These are phyloP conservation scores for Drosophila willistoni DNA, from an alignment of 1,140 invertebrate species.

Conservation along the genomic window DNA sequence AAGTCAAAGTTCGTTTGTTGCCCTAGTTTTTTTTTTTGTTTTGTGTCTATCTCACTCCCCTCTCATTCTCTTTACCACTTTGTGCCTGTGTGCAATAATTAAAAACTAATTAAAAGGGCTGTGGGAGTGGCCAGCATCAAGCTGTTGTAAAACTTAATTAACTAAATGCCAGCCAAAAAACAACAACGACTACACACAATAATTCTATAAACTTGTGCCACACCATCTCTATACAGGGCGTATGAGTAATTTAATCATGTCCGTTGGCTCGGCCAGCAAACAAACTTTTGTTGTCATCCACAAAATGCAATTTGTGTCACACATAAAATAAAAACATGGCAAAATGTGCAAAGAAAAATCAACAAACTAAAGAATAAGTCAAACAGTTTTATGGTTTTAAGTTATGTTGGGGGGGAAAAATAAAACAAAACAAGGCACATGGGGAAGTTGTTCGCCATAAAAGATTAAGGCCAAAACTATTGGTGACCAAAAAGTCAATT, in stretches of 20 bases:
- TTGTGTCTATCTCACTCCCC: slow-evolving; percentile 38
- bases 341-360: slow-evolving; percentile 22
- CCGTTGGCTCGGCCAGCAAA: slow-evolving; percentile 53
- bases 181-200: slow-evolving; percentile 44
- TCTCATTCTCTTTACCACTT: neutral
- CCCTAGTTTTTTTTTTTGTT: slow-evolving; percentile 3
- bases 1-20: slow-evolving; percentile 34
- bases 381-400: slow-evolving; percentile 8
- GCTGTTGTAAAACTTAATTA: slow-evolving; percentile 77
- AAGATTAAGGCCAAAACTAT: neutral
- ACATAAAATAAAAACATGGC: slow-evolving; percentile 59
- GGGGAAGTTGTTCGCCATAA: neutral
- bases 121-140: slow-evolving; percentile 28
- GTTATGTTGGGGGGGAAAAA: neutral
- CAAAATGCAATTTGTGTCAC: slow-evolving; percentile 75
- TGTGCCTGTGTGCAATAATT: slow-evolving; percentile 53
- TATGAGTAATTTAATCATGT: slow-evolving; percentile 79
- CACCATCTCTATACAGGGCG: slow-evolving; percentile 53
- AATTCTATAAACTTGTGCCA: slow-evolving; percentile 46
- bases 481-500: neutral
- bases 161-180: slow-evolving; percentile 57
- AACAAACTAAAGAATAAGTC: slow-evolving; percentile 7
- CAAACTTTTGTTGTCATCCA: slow-evolving; percentile 70
- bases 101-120: slow-evolving; percentile 75
- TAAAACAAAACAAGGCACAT: neutral